Base-by-base conservation (phyloP, 2,113 vertebrate species). In the Capreolus pygargus region DNA sequence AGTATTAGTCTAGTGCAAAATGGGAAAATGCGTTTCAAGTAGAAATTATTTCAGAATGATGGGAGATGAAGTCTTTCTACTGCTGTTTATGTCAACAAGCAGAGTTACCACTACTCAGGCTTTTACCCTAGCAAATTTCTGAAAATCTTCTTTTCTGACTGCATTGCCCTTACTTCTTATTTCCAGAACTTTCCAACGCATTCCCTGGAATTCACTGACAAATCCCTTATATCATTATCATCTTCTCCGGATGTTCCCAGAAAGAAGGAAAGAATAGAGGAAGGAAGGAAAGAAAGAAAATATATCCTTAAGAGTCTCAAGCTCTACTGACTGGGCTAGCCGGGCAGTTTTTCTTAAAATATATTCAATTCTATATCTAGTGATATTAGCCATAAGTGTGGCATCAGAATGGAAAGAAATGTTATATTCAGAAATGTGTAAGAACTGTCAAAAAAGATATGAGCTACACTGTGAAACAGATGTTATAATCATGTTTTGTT, bases 401-500 rank as follows among this genome's bases (percentile, higher is more conserved):
- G 39, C 14, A 94, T 67, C 58, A 86, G 33, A 95, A 81, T 43
- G 17, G 61, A 27, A 7, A n/a, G 85, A 52, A 28, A 45, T 27
- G 12, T 64, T 83, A 64, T 47, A 47, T 85, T 91, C 45, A 91
- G 50, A 70, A 89, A 95, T 90, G 54, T 60, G 17, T 93, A 82
- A 79, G 43, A 89, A 82, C 47, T 82, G 3, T 85, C 58, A 84
- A 60, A 84, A 90, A 70, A 50, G 9, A 91, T 54, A 23, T 36
- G n/a, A 93, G 23, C 33, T 95, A 60, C 50, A 81, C 6, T 74
- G 16, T 94, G 57, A 92, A 97, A 90, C 55, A 92, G 60, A 95
- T 78, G 79, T 92, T 95, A 84, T 85, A 74, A 95, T 94, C 84
- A 47, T 95, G 12, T 87, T 92, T 84, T 57, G 2, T 88, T n/a